Evolutionary conservation across 2,113 vertebrate species (phyloP), one percentile per base, ranked within the genome.

Genomic region (Bufo gargarizans): DNA sequence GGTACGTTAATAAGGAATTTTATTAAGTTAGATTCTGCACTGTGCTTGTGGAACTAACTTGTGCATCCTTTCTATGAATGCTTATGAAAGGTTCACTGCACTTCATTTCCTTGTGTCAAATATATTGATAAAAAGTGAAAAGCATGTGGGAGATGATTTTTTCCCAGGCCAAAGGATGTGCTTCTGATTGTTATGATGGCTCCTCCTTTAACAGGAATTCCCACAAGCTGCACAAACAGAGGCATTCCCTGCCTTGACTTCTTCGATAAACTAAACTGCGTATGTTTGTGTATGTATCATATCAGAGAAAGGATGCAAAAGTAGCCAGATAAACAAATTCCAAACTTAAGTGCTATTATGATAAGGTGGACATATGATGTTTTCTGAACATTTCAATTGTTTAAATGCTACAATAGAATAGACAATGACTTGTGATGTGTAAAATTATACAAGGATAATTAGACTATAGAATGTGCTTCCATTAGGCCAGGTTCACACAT

Each of bases 221-320:
- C 93, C 93, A 94, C 92, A 93, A 94, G 93, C 93, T 94, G 93
- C 91, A 93, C 93, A 96, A 95, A 95, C 91, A 94, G 74, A 65
- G 1, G 5, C 67, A 61, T 2, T 13, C 65, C 90, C 88, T 79
- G 88, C 84, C 79, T 82, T 88, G 72, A 49, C 4, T 9, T 33
- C 0, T 56, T 84, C 85, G 72, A 89, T 80, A 90, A 90, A 79
- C 89, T 49, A 69, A 83, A 81, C 76, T 16, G 77, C 1, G 4
- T 3, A 78, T 84, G 63, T 84, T 84, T 84, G 65, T 84, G 65
- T 84, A 71, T 84, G 55, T 67, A 67, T 53, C 82, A 89, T 87
- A 86, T 59, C 16, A 0, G 85, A 16, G 74, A 90, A 81, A 43
- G 77, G 61, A 8, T 91, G 87, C 69, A 69, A 88, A 91, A 86